Base-by-base conservation (phyloP, 2,888 invertebrate genomes). In the Pyrgus malvae region DNA sequence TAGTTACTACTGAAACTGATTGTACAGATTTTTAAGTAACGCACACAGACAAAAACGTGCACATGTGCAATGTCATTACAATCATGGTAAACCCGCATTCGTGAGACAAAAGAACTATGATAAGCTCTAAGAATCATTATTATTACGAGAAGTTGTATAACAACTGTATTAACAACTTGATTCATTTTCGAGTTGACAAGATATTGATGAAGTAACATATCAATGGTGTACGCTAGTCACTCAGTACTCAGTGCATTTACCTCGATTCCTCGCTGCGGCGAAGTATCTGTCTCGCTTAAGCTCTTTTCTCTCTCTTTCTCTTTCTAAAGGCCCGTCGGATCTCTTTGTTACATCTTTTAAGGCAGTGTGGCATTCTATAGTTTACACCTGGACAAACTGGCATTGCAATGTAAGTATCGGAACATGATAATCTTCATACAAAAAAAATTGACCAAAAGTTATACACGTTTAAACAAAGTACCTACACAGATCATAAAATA, bases 311-410 rank as follows among this genome's bases (percentile, higher is more conserved):
- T 48, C 48, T 70, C 70, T 71, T 68, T 60, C 59, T 79, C 71
- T 69, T 74, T 76, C 68, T 77, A 74, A 74, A 80, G 80, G 84
- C 78, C 81, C 83, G 74, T 73, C 74, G 76, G 70, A 74, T 76
- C 75, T 73, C 78, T 78, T 78, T 74, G 75, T 76, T 78, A 80
- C 70, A 72, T 75, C 78, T 71, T 77, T 78, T 76, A 78, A 82
- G 84, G 86, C 87, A 80, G 87, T 89, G 87, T 88, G 88, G 86
- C 80, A 75, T 79, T 80, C 70, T 83, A 80, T 66, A 79, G 72
- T 76, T 80, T 27, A 67, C 67, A 88, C 89, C 89, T 89, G 89
- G 80, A 89, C 88, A 89, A 73, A 88, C 83, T 81, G 80, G 79
- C 83, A 85, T 78, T 74, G 76, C 76, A 76, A 62, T 74, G 61